Evolutionary conservation across 2,113 vertebrate genomes (phyloP), one percentile per base, ranked within the genome.

Genomic region (Tupaia chinensis): DNA sequence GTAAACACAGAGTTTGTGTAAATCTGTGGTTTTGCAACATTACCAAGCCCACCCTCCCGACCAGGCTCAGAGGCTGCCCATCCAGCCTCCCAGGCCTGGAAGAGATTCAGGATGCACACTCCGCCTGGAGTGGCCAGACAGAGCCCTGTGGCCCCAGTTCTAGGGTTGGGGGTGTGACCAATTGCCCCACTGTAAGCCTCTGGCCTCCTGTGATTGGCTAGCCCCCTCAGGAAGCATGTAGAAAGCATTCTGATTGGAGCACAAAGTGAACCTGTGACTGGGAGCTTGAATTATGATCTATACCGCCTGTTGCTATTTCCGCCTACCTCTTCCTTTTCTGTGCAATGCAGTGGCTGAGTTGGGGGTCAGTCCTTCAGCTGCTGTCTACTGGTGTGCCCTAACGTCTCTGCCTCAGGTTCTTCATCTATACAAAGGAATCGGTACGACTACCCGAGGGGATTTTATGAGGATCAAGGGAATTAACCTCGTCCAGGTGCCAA

Each of bases 1-100:
- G 63, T 76, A 91, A 95, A 91, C 74, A 61, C 69, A 89, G 53
- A 58, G 61, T 53, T 79, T 86, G 76, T 63, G 74, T 77, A 80
- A 63, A 22, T 58, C 77, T 74, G 53, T 27, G 76, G 66, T 93
- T 97, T 87, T 79, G 27, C 61, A 60, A 65, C 23, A 17, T 6
- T 10, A 27, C 56, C 9, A 27, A 95, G 56, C 70, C 83, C 11
- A n/a, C 53, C 54, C 63, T 85, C 58, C 60, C 10, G 0, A 60
- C 61, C 80, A 76, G 77, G 92, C 61, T 19, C 65, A 20, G 53
- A 44, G 73, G 61, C 70, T 53, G 17, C 54, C 0, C 0, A n/a
- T 25, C 27, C 25, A 1, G 19, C 19, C 58, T 68, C 63, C 14
- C 0, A 16, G 58, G 25, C 16, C 83, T 69, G 69, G 63, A 44